Conservation (phyloP, 2,888 invertebrate species). For the Noctua janthina region DNA sequence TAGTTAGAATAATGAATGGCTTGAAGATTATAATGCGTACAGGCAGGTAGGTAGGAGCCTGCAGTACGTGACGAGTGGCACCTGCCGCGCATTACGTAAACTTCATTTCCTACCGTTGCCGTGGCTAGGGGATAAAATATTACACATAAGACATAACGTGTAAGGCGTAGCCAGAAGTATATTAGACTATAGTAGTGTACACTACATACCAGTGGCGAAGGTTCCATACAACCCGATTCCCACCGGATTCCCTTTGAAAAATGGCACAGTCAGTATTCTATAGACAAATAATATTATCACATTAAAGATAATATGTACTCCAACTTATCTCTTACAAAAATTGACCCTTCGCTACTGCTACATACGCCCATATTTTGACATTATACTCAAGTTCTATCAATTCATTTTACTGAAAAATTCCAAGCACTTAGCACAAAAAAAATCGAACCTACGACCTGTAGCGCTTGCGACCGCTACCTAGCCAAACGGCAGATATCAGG, state of each 20-base stretch:
- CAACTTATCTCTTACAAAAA: too few relatives aligned
- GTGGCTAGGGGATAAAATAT: constrained; percentile 15
- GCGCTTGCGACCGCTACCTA: not conserved
- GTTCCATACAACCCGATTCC: too few relatives aligned
- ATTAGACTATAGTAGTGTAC: not conserved
- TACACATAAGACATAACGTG: not conserved
- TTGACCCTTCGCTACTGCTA: too few relatives aligned
- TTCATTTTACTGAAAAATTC: not conserved
- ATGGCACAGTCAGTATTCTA: too few relatives aligned
- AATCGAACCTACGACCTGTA: not conserved
- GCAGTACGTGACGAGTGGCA: constrained; percentile 20
- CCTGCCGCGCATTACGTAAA: constrained; percentile 26
- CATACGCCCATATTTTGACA: too few relatives aligned
- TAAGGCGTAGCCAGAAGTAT: not conserved
- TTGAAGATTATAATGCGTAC: constrained; percentile 1
- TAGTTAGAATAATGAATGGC: constrained; percentile 39
- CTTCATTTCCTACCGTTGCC: constrained; percentile 18
- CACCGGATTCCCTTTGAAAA: too few relatives aligned
- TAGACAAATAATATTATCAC: too few relatives aligned
- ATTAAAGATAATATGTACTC: too few relatives aligned
- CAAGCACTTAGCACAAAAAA: too few relatives aligned
- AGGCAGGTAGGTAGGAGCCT: not conserved
- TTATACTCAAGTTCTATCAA: too few relatives aligned
- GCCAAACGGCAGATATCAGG: not conserved
- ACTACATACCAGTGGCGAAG: not conserved